A percentile compares a stretch with the other conserved stretches of the same genome.
Conservation (phyloP, 2,888 invertebrate species). For the Onthophagus sagittarius region DNA sequence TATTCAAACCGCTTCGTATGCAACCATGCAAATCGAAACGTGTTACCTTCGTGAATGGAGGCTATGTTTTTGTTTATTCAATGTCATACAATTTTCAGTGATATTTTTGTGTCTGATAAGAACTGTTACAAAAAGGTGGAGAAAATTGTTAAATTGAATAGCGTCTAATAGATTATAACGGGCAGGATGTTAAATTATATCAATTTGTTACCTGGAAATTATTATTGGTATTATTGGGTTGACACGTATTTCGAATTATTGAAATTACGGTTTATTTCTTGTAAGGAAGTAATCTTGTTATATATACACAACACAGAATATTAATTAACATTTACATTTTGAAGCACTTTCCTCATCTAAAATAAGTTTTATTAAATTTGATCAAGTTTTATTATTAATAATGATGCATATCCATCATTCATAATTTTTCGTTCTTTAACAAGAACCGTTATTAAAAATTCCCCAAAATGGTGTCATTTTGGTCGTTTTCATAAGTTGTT, state of each 20-base stretch:
- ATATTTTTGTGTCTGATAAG: not conserved
- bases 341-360: too few relatives aligned
- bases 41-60: not conserved
- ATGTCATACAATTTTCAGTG: not conserved
- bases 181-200: not conserved
- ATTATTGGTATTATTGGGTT: not conserved
- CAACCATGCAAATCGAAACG: not conserved
- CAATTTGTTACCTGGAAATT: not conserved
- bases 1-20: not conserved
- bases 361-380: too few relatives aligned
- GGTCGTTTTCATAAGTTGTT: too few relatives aligned
- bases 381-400: too few relatives aligned
- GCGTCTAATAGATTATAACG: not conserved
- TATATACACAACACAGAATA: not conserved
- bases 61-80: not conserved
- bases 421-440: too few relatives aligned
- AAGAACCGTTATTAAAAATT: too few relatives aligned
- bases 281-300: not conserved
- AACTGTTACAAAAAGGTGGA: not conserved
- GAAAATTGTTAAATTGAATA: not conserved
- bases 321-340: too few relatives aligned
- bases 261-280: not conserved
- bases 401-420: too few relatives aligned
- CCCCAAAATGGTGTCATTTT: too few relatives aligned
- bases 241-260: not conserved